Evolutionary conservation across 1,140 invertebrate genomes (phyloP), one percentile per base, ranked within the genome.

Genomic region (Ceratoteleas bidentatus): DNA sequence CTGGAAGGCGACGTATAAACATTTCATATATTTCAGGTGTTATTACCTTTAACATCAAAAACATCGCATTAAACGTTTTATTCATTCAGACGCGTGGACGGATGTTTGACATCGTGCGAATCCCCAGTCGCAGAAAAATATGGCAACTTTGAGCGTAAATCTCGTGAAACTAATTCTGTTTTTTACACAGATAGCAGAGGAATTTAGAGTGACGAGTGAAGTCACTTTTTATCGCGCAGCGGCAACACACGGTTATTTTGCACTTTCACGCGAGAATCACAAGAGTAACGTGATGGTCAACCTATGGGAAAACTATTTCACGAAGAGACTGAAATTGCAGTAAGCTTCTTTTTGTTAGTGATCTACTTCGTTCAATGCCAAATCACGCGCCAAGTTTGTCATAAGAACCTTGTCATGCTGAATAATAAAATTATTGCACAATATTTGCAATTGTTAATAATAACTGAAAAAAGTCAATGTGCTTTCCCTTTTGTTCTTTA

Each of bases 11-110:
- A 53, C 32, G 33, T 40, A 62, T 69, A 38, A 72, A 70, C 47
- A 79, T 72, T 72, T 66, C 24, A 60, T 40, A 66, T 66, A 54
- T 56, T 65, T 65, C 75, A 68, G 9, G 33, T 11, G 50, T 66
- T 68, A 72, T 66, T 72, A 72, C 69, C 49, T 54, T 14, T 43
- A 36, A 49, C 40, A 40, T 70, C 56, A 64, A 68, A 64, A 77
- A 65, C 47, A 69, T 56, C 47, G 13, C 53, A 14, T 50, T 52
- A 78, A 70, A 66, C 54, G 60, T 66, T 72, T 65, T 61, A 66
- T 65, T 65, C 56, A 40, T 50, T 43, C 49, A 38, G 8, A 52
- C 16, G 45, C 8, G 40, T 36, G 14, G 40, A 47, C 13, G 33
- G 34, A 60, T 13, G 60, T 73, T 62, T 61, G 38, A 72, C 47